Base-by-base conservation (phyloP, 1,140 invertebrate genomes). In the Pachyrhynchus sulphureomaculatus region DNA sequence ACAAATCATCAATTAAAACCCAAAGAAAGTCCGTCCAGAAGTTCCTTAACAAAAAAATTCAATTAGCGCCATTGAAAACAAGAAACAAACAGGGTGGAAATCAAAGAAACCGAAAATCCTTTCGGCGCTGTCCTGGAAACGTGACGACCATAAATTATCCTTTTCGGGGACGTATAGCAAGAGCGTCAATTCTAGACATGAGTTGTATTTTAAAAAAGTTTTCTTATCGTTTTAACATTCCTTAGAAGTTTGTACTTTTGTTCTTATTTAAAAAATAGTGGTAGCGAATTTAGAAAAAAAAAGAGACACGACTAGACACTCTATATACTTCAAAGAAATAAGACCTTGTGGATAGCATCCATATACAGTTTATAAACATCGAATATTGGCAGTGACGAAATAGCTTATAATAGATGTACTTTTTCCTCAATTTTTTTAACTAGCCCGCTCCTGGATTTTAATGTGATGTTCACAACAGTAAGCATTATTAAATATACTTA, bases 71-170 rank as follows among this genome's bases (percentile, higher is more conserved):
- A 55, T 62, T 55, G 51, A 51, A 62, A 62, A 62, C 51, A 55
- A 52, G 52, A 61, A 61, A 54, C 58, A 61, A 61, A 61, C 58
- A 41, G 41, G 60, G 51, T 55, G 60, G 51, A 62, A 62, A 55
- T 62, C 60, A 62, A 62, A 62, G 60, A 56, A 51, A 62, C 60
- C 52, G 52, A 62, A 60, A 62, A 62, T 62, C 60, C 52, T 62
- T 62, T 62, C 52, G 60, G 60, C 60, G 48, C 36, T 62, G 55
- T 55, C 52, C 44, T 55, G 44, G 32, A 62, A 61, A 62, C 60
- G 60, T 62, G 52, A 54, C 29, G 60, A 44, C 51, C 51, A 62
- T 62, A 62, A 62, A 62, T 62, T 62, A 62, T 52, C 51, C 60
- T 52, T 62, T 62, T 61, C 32, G 26, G 33, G 41, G 21, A 13